Evolutionary conservation across 2,113 vertebrate genomes (phyloP).

Genomic region (Rhipidura dahli): DNA sequence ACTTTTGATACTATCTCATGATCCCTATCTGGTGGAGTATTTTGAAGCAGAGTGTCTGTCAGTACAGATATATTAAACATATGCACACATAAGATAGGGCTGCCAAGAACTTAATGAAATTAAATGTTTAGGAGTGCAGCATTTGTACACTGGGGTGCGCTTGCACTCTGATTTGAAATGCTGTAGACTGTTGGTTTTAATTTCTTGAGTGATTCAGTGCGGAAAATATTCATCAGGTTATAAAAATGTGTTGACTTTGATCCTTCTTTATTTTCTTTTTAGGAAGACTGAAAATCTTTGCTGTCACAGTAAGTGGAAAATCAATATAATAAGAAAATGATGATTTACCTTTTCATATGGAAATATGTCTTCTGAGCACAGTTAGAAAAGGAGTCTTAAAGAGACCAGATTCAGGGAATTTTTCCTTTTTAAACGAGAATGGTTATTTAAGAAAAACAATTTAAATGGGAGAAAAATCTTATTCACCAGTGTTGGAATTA

Average conservation of each 20-base stretch:
- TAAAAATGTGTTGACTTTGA: slow-evolving; percentile 3
- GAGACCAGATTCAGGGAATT: background rate
- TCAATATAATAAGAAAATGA: slow-evolving; percentile 47
- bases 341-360: slow-evolving; percentile 54
- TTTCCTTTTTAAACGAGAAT: background rate
- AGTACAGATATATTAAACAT: background rate
- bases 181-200: slow-evolving; percentile 2
- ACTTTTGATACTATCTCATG: background rate
- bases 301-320: slow-evolving; percentile 37
- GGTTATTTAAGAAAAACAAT: slow-evolving; percentile 34
- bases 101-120: background rate
- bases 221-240: slow-evolving; percentile 19
- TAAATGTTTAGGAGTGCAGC: background rate
- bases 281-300: background rate
- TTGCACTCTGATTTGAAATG: background rate
- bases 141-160: background rate
- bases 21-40: background rate
- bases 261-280: background rate
- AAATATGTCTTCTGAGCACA: background rate
- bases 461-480: slow-evolving; percentile 7
- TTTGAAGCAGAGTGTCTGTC: background rate
- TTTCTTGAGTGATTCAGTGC: background rate
- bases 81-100: background rate
- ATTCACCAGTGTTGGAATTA: background rate
- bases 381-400: background rate